A percentile compares a stretch with the other conserved stretches of the same genome.
Conservation (phyloP, 2,888 invertebrate species). For the Zelleria hepariella region DNA sequence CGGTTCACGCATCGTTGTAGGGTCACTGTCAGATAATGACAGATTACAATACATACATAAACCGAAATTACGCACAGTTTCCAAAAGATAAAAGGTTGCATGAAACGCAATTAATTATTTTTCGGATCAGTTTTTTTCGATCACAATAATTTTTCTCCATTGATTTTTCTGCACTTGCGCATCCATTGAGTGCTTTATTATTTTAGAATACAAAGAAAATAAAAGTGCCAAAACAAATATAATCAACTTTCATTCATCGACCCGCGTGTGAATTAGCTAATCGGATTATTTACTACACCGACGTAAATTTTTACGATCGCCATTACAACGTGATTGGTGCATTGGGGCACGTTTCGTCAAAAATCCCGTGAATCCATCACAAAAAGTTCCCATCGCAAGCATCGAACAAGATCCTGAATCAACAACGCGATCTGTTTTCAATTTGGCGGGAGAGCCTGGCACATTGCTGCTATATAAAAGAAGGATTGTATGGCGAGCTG, state of each 20-base stretch:
- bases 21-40: neutral
- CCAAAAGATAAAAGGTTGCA: neutral
- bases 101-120: neutral
- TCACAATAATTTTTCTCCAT: neutral
- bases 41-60: no score
- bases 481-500: slow-evolving; percentile 39
- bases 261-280: neutral
- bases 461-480: slow-evolving; percentile 39
- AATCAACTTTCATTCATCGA: neutral
- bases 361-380: neutral
- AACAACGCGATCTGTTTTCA: slow-evolving; percentile 26
- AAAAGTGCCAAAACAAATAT: neutral
- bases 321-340: neutral
- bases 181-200: neutral
- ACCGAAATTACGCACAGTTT: neutral
- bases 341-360: neutral
- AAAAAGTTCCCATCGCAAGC: neutral
- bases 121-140: neutral
- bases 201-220: neutral
- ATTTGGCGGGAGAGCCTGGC: slow-evolving; percentile 64
- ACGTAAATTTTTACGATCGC: neutral
- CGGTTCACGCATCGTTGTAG: neutral
- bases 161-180: neutral
- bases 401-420: neutral
- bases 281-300: neutral